A percentile compares a stretch with the other conserved stretches of the same genome.
phyloP scores from a whole-genome alignment of 2,888 invertebrate genomes.

The Fabriciana adippe region DNA sequence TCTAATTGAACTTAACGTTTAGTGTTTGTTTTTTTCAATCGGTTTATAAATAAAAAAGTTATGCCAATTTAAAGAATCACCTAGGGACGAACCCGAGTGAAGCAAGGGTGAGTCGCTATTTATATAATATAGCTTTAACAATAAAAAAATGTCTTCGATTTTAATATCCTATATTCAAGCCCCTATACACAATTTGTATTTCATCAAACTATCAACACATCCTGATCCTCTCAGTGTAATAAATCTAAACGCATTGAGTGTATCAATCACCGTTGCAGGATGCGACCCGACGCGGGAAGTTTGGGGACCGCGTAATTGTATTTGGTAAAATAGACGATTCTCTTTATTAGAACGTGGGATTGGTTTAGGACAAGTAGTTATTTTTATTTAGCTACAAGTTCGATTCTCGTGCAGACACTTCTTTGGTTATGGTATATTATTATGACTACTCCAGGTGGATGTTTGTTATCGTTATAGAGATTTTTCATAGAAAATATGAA shows the following conservation, averaged over 20 bases:
- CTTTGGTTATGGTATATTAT: too few relatives aligned
- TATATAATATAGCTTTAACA: background rate
- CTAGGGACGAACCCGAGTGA: too few relatives aligned
- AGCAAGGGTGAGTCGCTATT: too few relatives aligned
- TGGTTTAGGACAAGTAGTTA: background rate
- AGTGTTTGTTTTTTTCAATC: too few relatives aligned
- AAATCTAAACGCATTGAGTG: constrained; percentile 37
- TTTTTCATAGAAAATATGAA: too few relatives aligned
- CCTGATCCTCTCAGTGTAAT: constrained; percentile 31
- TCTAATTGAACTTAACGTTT: too few relatives aligned
- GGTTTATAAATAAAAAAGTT: too few relatives aligned
- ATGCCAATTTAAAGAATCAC: too few relatives aligned
- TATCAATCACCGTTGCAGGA: constrained; percentile 42
- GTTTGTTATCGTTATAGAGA: too few relatives aligned
- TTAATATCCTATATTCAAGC: background rate
- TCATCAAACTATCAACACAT: constrained; percentile 34
- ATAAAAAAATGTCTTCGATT: background rate
- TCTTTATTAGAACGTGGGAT: constrained; percentile 20
- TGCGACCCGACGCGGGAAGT: constrained; percentile 43
- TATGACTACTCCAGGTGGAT: too few relatives aligned
- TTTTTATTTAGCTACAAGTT: background rate
- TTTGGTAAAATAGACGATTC: constrained; percentile 21
- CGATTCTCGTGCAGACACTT: background rate
- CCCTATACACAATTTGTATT: constrained; percentile 10
- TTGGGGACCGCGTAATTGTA: constrained; percentile 23